phyloP scores from a whole-genome alignment of 2,797 vertebrate genomes.

The Bradypodion ventrale region DNA sequence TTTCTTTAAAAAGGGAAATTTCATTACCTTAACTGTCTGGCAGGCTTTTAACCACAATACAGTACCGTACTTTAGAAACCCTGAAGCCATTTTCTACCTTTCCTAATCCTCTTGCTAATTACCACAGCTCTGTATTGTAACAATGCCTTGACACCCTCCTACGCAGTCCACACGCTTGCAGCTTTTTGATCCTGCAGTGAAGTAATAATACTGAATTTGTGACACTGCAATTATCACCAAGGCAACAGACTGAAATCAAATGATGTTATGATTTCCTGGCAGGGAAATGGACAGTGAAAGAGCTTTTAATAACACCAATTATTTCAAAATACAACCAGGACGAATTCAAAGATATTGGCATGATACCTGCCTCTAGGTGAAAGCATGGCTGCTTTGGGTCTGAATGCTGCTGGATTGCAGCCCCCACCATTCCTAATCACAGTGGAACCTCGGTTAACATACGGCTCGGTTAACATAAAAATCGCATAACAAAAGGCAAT shows the following conservation, averaged over 20 bases:
- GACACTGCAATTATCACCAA: conserved; percentile 54
- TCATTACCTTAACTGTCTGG: neutral
- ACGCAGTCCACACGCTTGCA: conserved; percentile 5
- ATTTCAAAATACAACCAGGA: conserved; percentile 2
- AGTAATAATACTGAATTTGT: conserved; percentile 47
- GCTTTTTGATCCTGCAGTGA: conserved; percentile 17
- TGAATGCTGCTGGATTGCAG: neutral
- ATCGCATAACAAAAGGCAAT: too few relatives aligned
- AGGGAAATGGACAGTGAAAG: neutral
- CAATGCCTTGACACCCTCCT: conserved; percentile 32
- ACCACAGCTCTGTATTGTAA: conserved; percentile 23
- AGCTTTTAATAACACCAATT: conserved; percentile 19
- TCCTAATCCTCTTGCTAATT: conserved; percentile 26
- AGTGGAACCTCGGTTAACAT: too few relatives aligned
- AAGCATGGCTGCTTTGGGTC: neutral
- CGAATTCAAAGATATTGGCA: neutral
- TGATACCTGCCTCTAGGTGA: neutral
- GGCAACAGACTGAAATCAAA: conserved; percentile 59
- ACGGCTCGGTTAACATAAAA: too few relatives aligned
- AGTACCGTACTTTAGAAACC: neutral
- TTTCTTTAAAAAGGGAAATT: conserved; percentile 32
- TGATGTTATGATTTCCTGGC: conserved; percentile 20
- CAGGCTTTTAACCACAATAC: neutral
- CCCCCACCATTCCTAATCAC: neutral
- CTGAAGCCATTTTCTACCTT: conserved; percentile 12